Conservation (phyloP, 2,797 vertebrate genomes). For the Schizopygopsis pylzovi region DNA sequence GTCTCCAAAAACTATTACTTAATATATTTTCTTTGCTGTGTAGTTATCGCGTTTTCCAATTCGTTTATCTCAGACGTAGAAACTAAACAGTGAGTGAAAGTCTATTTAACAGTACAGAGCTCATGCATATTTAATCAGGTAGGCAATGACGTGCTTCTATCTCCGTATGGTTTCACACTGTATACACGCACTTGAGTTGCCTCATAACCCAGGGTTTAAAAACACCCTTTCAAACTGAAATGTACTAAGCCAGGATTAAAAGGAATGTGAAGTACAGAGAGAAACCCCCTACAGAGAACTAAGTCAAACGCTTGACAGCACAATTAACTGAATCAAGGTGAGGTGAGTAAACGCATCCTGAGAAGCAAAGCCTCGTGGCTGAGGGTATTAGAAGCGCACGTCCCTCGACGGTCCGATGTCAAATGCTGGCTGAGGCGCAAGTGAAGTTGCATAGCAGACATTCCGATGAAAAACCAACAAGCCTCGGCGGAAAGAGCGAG, state of each 20-base stretch:
- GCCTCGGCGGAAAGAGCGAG: slow-evolving; percentile 59
- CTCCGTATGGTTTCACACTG: background rate
- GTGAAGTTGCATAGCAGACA: slow-evolving; percentile 62
- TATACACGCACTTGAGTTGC: background rate
- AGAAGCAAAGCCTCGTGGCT: slow-evolving; percentile 34
- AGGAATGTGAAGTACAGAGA: background rate
- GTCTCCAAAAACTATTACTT: background rate
- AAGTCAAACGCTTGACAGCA: background rate
- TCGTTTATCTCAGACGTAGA: background rate
- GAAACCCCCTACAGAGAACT: background rate
- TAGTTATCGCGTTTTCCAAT: background rate
- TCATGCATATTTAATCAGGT: background rate
- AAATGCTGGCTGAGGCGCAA: slow-evolving; percentile 55
- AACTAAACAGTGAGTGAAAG: background rate
- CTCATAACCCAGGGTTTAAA: background rate
- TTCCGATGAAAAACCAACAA: slow-evolving; percentile 64
- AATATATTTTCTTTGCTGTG: background rate
- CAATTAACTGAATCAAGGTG: slow-evolving; percentile 14
- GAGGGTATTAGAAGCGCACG: slow-evolving; percentile 38
- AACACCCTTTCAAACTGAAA: slow-evolving; percentile 13
- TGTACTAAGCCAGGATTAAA: background rate
- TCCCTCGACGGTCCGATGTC: slow-evolving; percentile 47
- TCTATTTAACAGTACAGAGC: background rate
- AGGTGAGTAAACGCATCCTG: slow-evolving; percentile 27
- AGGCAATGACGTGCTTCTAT: background rate